A percentile compares a stretch with the other conserved stretches of the same genome.
Conservation (phyloP, 1,140 invertebrate species). For the Trichonephila clavata region DNA sequence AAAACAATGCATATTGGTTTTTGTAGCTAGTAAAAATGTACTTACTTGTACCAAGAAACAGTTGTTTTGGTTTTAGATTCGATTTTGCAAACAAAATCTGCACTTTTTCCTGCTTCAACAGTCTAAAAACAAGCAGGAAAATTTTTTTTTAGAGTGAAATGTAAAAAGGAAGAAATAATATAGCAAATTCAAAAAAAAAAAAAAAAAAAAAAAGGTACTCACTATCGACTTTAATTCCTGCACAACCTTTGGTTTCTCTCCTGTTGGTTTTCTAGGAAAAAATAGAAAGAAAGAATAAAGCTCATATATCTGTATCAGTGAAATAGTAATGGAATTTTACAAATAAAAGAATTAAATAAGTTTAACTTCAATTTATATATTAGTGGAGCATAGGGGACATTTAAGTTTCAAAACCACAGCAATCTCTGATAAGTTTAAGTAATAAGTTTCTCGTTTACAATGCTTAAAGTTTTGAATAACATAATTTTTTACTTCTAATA, state of each 20-base stretch:
- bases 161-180: not conserved
- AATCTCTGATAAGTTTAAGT: too few species aligned
- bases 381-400: too few species aligned
- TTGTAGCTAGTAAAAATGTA: constrained; percentile 78
- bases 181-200: not conserved
- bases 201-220: constrained; percentile 80
- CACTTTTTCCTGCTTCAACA: constrained; percentile 88
- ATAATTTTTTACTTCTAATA: too few species aligned
- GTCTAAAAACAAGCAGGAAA: constrained; percentile 81
- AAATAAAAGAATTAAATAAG: too few species aligned
- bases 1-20: not conserved
- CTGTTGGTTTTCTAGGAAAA: constrained; percentile 82
- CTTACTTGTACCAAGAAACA: constrained; percentile 90
- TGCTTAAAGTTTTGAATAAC: too few species aligned
- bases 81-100: constrained; percentile 87
- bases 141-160: not conserved
- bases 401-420: too few species aligned
- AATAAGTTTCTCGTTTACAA: too few species aligned
- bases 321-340: too few species aligned
- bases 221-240: constrained; percentile 88
- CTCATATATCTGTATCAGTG: too few species aligned
- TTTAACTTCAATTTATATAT: too few species aligned
- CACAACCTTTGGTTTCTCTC: constrained; percentile 85
- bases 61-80: constrained; percentile 84
- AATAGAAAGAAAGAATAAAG: too few species aligned